Conservation (phyloP, 2,888 invertebrate genomes). For the Unio pictorum region DNA sequence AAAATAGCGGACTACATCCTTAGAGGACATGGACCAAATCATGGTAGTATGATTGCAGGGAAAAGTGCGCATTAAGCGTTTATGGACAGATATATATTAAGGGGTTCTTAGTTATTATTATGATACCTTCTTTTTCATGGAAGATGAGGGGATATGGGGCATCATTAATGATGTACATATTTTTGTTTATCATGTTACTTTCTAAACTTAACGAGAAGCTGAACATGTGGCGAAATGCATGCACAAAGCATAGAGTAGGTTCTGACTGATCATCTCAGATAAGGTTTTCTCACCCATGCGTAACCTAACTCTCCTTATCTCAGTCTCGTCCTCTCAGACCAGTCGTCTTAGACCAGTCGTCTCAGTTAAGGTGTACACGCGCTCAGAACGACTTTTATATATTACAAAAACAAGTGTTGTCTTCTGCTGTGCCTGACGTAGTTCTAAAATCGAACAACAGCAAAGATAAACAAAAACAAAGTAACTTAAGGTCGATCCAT, state of each 20-base stretch:
- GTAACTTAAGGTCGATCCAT: too few species aligned
- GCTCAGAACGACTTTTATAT: too few species aligned
- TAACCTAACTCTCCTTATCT: too few species aligned
- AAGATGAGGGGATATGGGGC: slow-evolving; percentile 14
- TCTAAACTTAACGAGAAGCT: slow-evolving; percentile 18
- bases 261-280: too few species aligned
- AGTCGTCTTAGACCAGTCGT: too few species aligned
- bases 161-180: slow-evolving; percentile 10
- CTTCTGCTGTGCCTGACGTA: too few species aligned
- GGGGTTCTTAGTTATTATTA: slow-evolving; percentile 21
- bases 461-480: too few species aligned
- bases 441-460: too few species aligned
- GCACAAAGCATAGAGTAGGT: slow-evolving; percentile 18
- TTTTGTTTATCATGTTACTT: slow-evolving; percentile 15
- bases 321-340: too few species aligned
- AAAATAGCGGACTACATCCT: slow-evolving; percentile 23
- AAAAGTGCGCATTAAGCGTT: slow-evolving; percentile 17
- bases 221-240: slow-evolving; percentile 15
- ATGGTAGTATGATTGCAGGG: slow-evolving; percentile 12
- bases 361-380: too few species aligned
- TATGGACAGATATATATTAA: slow-evolving; percentile 27
- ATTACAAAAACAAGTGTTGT: too few species aligned
- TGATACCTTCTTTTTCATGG: slow-evolving; percentile 19
- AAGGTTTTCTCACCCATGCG: too few species aligned
- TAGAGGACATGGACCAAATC: slow-evolving; percentile 7